These are phyloP conservation scores for Spongia lamella DNA, from an alignment of 37 sponge, comb jelly and placozoan species.

Conservation along the genomic window DNA sequence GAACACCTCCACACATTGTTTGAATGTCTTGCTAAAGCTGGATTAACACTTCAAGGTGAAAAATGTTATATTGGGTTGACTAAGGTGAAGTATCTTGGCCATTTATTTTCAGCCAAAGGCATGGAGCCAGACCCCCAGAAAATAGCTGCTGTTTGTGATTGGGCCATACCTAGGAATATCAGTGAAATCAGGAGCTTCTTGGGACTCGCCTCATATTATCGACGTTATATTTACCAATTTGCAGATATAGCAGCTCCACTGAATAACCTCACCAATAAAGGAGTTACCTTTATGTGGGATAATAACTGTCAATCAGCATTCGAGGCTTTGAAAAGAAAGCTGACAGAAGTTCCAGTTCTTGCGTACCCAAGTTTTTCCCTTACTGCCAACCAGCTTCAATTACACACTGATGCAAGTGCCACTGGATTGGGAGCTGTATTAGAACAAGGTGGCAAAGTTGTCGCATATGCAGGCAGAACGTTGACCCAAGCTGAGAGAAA, in stretches of 20 bases:
- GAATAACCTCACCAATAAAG: constrained; percentile 13
- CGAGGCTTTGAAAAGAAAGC: neutral
- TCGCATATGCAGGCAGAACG: too few species aligned
- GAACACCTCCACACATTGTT: constrained; percentile 10
- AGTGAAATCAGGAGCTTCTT: neutral
- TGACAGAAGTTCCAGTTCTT: constrained; percentile 4
- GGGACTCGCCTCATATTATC: constrained; percentile 10
- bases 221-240: neutral
- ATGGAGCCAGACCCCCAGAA: constrained; percentile 11
- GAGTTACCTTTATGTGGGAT: constrained; percentile 9
- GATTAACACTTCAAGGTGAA: constrained; percentile 12
- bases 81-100: constrained; percentile 3
- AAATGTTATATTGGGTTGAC: constrained; percentile 16
- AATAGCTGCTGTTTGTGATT: neutral
- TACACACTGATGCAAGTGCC: too few species aligned
- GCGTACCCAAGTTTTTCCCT: neutral
- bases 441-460: too few species aligned
- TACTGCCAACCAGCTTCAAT: too few species aligned
- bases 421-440: too few species aligned
- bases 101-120: neutral
- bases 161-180: neutral
- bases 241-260: constrained; percentile 35
- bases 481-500: too few species aligned
- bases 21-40: neutral
- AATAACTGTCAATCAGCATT: neutral